Percentiles rank a stretch among this genome's conserved stretches.
Conservation (phyloP, 2,113 vertebrate genomes). For the Falcunculus frontatus region DNA sequence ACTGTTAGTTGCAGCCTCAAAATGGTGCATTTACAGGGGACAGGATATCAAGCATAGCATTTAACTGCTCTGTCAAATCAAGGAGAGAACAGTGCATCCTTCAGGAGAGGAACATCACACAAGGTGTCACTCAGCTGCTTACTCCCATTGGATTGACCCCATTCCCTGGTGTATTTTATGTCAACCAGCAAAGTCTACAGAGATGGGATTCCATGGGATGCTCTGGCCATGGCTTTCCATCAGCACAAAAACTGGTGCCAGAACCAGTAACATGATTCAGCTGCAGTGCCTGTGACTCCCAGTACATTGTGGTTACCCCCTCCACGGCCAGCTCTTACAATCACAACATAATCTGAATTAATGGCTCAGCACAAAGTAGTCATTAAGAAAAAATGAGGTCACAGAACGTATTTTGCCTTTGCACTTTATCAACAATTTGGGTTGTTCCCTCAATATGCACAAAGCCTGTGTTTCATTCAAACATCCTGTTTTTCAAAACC, state of each 20-base stretch:
- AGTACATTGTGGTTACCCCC: neutral
- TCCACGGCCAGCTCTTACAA: neutral
- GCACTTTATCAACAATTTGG: neutral
- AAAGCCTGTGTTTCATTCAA: neutral
- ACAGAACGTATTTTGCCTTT: neutral
- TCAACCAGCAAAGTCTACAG: neutral
- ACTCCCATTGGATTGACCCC: neutral
- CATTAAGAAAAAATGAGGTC: neutral
- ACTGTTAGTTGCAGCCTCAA: conserved; percentile 35
- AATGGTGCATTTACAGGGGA: neutral
- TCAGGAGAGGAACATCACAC: neutral
- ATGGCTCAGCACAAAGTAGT: neutral
- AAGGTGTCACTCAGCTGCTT: neutral
- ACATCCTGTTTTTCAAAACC: neutral
- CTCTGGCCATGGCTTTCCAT: neutral
- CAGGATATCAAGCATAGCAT: neutral
- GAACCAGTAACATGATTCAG: neutral
- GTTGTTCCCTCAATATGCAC: neutral
- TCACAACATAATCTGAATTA: neutral
- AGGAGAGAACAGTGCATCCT: neutral
- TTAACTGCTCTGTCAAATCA: neutral
- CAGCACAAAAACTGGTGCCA: neutral
- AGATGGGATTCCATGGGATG: neutral
- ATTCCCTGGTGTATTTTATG: neutral
- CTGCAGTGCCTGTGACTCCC: neutral